Conservation (phyloP, 2,888 invertebrate species). For the Apantesis nais region DNA sequence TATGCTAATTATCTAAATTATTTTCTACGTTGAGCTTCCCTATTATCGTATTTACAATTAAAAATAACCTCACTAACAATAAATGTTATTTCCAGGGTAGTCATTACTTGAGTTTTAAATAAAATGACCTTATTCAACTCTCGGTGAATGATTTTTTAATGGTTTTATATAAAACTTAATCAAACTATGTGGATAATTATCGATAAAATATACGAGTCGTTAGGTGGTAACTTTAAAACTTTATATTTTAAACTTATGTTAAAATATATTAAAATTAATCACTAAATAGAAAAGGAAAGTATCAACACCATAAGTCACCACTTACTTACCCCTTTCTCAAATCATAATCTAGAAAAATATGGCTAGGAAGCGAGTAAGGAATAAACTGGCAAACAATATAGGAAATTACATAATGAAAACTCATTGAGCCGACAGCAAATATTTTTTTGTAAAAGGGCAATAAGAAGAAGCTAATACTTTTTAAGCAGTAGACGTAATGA, state of each 20-base stretch:
- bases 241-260: background rate
- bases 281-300: too few species aligned
- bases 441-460: background rate
- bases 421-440: too few species aligned
- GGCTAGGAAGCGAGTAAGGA: too few species aligned
- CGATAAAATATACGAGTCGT: background rate
- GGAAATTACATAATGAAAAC: too few species aligned
- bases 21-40: conserved; percentile 17
- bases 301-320: too few species aligned
- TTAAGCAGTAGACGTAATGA: too few species aligned
- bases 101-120: background rate
- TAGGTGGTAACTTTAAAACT: background rate
- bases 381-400: too few species aligned
- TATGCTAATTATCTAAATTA: conserved; percentile 7
- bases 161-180: too few species aligned
- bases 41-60: conserved; percentile 7
- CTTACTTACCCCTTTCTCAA: too few species aligned
- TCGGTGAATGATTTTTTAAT: too few species aligned
- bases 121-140: background rate
- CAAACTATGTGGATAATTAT: background rate
- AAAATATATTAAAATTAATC: too few species aligned
- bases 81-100: background rate
- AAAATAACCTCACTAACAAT: background rate
- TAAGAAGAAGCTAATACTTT: background rate
- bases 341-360: too few species aligned